Evolutionary conservation across 2,797 vertebrate species (phyloP), one percentile per base, ranked within the genome.

Genomic region (Manis crassicaudata): DNA sequence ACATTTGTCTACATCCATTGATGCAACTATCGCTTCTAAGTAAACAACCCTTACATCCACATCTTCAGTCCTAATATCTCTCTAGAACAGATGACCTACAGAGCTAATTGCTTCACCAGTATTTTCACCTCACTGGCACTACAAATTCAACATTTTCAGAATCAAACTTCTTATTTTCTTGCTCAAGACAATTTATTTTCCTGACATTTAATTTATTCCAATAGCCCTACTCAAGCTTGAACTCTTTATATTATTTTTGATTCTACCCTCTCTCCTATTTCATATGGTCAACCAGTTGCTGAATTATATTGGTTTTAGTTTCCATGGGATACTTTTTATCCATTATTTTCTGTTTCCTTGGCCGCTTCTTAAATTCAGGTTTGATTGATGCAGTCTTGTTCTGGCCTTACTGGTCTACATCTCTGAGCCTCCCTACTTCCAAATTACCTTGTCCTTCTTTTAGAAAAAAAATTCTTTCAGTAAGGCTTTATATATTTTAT

Each of bases 121-220:
- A 89, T 80, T 85, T 79, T 50, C 35, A 68, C 4, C 13, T 79
- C 40, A 85, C 18, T 67, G 37, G 35, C 11, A 75, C 4, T 14
- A 37, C 5, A 89, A 73, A 75, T 70, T 37, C 50, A 77, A 46
- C 40, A 63, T 92, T 92, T 70, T 83, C 21, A 83, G 68, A 77
- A 63, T 11, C 50, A 17, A 77, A 88, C n/a, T 87, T 12, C 21
- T 81, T n/a, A 72, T 92, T 75, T 94, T 92, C 21, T 67, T 85
- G 21, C 52, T 92, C 21, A 58, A 60, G 23, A 72, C 10, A 72
- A 85, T 89, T 92, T 67, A 79, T 96, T 75, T 85, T 67, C 17
- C 20, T 94, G 67, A 54, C 29, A 72, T 65, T 86, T 95, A 80
- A 68, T 60, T 85, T 89, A 85, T 80, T 89, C 52, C 20, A 89